Base-by-base conservation (phyloP, 2,888 invertebrate genomes). In the Syritta pipiens region DNA sequence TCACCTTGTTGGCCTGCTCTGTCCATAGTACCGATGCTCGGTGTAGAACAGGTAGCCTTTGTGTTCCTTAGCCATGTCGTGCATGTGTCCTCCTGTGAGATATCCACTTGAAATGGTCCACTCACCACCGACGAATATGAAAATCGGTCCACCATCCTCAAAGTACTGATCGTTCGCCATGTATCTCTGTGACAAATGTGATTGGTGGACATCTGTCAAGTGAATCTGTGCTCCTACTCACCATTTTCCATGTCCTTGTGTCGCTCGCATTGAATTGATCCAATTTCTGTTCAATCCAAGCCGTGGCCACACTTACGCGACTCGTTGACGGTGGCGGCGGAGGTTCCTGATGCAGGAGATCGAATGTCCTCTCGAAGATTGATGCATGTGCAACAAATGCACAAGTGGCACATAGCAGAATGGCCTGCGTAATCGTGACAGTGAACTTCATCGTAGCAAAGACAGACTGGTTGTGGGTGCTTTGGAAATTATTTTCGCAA, bases 11-110 rank as follows among this genome's bases (percentile, higher is more conserved):
- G 95, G 96, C 74, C 90, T 90, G 81, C 94, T 95, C 60, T 91
- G 84, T 0, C 96, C 96, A 84, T 96, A 96, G 86, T 92, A 96
- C 82, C 96, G 90, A 86, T 96, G 96, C 85, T 96, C 96, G 0
- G 95, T 92, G 82, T 93, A 93, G 85, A 94, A 93, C 84, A 94
- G 88, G 3, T 91, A 91, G 0, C 93, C 95, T 1, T 89, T 88
- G 79, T 92, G 89, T 17, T 88, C 84, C 53, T 86, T 83, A 0
- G 93, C 94, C 85, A 93, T 88, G 46, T 93, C 91, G 68, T 91
- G 89, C 82, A 93, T 91, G 63, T 93, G 90, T 0, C 95, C 95
- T 0, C 84, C 86, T 22, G 85, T 85, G 83, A 94, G 86, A 90
- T 90, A 92, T 3, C 90, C 90, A 0, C 91, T 85, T 0, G 89